Evolutionary conservation across 2,888 invertebrate genomes (phyloP).

Genomic region (Parnassius mnemosyne): DNA sequence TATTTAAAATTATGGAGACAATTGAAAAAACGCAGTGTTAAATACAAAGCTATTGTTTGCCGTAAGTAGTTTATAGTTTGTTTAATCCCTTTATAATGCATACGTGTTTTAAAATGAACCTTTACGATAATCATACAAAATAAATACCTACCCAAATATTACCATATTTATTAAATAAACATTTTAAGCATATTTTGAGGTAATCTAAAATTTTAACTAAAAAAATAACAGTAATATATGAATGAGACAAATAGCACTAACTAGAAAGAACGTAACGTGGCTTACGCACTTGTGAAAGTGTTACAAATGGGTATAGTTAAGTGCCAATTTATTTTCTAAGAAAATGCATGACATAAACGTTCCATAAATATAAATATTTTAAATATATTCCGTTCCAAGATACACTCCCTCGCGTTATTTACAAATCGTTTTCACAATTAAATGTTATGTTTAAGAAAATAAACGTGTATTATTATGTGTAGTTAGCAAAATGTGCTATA

Average conservation of each 20-base stretch:
- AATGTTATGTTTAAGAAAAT: constrained; percentile 1
- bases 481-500: too few relatives aligned
- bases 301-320: constrained; percentile 13
- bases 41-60: too few relatives aligned
- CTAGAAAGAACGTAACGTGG: constrained; percentile 4
- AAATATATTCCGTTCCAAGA: constrained; percentile 9
- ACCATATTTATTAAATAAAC: too few relatives aligned
- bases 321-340: constrained; percentile 18
- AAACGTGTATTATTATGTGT: neutral
- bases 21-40: neutral
- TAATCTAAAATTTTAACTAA: too few relatives aligned
- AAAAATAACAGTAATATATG: neutral
- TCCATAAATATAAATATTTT: neutral
- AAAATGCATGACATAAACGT: constrained; percentile 8
- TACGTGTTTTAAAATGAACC: too few relatives aligned
- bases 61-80: too few relatives aligned
- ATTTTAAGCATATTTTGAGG: too few relatives aligned
- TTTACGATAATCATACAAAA: too few relatives aligned
- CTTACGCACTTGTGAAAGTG: constrained; percentile 19
- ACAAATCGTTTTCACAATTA: neutral
- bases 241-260: neutral
- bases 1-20: neutral
- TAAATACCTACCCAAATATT: too few relatives aligned
- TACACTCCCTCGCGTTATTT: neutral
- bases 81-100: too few relatives aligned